Conservation (phyloP, 2,888 invertebrate genomes). For the Drosophila rellima region DNA sequence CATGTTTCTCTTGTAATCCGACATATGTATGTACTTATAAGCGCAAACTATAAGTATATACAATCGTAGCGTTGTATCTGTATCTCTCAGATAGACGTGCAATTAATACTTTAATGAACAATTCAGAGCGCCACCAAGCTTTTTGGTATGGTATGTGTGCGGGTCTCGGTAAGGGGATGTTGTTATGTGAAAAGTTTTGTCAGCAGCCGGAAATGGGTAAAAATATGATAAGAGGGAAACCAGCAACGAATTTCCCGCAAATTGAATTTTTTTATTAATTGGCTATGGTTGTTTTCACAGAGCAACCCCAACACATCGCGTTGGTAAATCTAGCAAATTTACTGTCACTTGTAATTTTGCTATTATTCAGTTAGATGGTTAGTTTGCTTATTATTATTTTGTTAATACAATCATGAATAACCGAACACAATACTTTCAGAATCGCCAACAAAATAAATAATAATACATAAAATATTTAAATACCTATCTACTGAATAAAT, state of each 20-base stretch:
- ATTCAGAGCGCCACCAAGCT: constrained; percentile 37
- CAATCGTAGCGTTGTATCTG: not conserved
- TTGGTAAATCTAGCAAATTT: constrained; percentile 40
- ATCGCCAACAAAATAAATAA: not conserved
- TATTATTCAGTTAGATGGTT: constrained; percentile 8
- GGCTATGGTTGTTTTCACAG: constrained; percentile 32
- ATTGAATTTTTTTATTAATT: constrained; percentile 58
- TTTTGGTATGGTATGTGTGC: not conserved
- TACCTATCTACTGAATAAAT: not conserved
- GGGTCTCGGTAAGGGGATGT: constrained; percentile 7
- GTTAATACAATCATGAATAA: not conserved
- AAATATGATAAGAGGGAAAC: constrained; percentile 47
- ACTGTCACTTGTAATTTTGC: constrained; percentile 47
- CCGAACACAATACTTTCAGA: not conserved
- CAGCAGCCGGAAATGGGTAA: constrained; percentile 58
- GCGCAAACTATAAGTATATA: constrained; percentile 6
- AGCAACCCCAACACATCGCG: constrained; percentile 8
- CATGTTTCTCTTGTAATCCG: not conserved
- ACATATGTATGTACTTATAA: constrained; percentile 1
- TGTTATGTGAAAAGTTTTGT: constrained; percentile 75
- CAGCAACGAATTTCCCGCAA: constrained; percentile 50
- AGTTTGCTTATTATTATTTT: constrained; percentile 6
- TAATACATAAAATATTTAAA: not conserved
- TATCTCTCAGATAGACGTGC: constrained; percentile 53
- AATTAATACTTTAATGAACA: constrained; percentile 67